Evolutionary conservation across 2,797 vertebrate species (phyloP), one percentile per base, ranked within the genome.

Genomic region (Enoplosus armatus): DNA sequence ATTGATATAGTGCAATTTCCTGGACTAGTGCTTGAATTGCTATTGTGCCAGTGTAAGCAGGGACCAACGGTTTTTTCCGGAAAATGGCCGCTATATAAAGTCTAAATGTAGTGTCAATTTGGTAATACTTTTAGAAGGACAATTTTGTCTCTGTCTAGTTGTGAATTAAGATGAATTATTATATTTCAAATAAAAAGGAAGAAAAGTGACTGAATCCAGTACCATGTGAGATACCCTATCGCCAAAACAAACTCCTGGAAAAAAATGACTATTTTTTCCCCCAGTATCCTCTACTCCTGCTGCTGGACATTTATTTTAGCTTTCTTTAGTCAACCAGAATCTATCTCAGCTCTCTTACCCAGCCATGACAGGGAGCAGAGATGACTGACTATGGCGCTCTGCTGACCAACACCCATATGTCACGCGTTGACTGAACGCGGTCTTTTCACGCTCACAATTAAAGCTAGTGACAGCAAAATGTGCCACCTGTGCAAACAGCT

Each of bases 401-500:
- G 60, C 63, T 84, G 72, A 84, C 69, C 56, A 12, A 67, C 84
- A 71, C 47, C 64, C 72, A 76, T 61, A 85, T 87, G 85, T 82
- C 61, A 77, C 37, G n/a, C 64, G 11, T 60, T 80, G 85, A 87
- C 77, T 64, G 55, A 90, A 80, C 77, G 45, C 62, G 31, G 68
- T 75, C 72, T 83, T 79, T 90, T 91, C 81, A 87, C 75, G 75
- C 63, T 85, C 68, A 60, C 74, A 85, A 90, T 84, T 69, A 77
- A 29, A 85, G 66, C 63, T 41, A 78, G 78, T 64, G 85, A 87
- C 83, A 83, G 83, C 73, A 67, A 89, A 90, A 92, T 77, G 86
- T 67, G 85, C 84, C 90, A 93, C 91, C 89, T 92, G 91, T 80
- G 78, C 79, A 89, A 91, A 91, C 84, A 85, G 83, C 83, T 89